Percentiles rank a stretch among this genome's conserved stretches.
Evolutionary conservation across 2,113 vertebrate genomes (phyloP).

Genomic region (Pogonocichla stellata): DNA sequence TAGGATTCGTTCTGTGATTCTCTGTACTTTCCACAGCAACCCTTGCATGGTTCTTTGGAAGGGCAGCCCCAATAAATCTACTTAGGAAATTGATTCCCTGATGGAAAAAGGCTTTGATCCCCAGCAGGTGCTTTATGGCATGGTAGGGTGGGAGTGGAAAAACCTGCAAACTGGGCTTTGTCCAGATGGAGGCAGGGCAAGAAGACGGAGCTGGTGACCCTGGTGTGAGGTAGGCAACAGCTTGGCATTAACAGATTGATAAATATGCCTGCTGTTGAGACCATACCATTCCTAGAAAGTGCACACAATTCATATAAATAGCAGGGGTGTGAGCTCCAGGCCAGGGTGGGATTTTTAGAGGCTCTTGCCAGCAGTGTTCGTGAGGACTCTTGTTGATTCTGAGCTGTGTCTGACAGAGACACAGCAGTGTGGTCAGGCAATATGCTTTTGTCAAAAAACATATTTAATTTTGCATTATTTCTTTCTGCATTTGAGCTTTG

Average conservation of each 20-base stretch:
- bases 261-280: not conserved
- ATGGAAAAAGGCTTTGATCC: not conserved
- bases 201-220: not conserved
- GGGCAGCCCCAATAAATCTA: not conserved
- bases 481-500: not conserved
- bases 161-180: not conserved
- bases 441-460: not conserved
- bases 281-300: not conserved
- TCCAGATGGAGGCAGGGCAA: not conserved
- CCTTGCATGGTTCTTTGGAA: not conserved
- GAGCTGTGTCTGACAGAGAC: not conserved
- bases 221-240: not conserved
- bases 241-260: not conserved
- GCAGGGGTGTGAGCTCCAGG: rapidly evolving
- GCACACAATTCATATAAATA: not conserved
- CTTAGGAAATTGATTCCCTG: not conserved
- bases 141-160: rapidly evolving
- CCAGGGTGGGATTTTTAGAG: not conserved
- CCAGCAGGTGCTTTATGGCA: not conserved
- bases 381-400: not conserved
- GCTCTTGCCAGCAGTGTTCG: not conserved
- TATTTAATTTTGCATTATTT: not conserved
- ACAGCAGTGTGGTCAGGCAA: not conserved
- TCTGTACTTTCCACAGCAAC: not conserved
- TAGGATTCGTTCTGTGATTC: not conserved